Conservation (phyloP, 2,113 vertebrate genomes). For the Hippocampus comes region DNA sequence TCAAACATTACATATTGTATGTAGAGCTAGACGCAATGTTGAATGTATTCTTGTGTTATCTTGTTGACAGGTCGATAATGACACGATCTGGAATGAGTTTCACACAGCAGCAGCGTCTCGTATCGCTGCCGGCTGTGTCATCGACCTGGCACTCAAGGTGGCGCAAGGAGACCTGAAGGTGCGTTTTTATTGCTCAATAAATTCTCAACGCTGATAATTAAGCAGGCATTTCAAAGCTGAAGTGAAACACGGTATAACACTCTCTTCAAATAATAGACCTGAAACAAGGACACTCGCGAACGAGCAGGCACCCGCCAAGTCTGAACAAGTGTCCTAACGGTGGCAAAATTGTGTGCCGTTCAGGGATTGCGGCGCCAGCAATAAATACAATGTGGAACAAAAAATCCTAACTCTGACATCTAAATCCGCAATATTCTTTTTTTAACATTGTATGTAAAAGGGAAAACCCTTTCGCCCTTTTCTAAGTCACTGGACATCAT, state of each 20-base stretch:
- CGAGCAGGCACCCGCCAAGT: not conserved
- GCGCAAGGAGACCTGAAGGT: slow-evolving; percentile 86
- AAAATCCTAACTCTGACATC: not conserved
- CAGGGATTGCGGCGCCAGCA: not conserved
- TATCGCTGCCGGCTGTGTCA: slow-evolving; percentile 84
- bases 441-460: too few species aligned
- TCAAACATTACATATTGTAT: not conserved
- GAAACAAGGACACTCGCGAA: not conserved
- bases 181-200: slow-evolving; percentile 15
- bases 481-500: not conserved
- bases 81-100: slow-evolving; percentile 93
- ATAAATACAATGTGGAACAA: not conserved
- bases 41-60: not conserved
- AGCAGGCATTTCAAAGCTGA: slow-evolving; percentile 5
- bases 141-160: slow-evolving; percentile 87
- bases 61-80: slow-evolving; percentile 83
- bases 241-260: not conserved
- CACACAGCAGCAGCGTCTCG: slow-evolving; percentile 89
- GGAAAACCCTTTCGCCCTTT: too few species aligned
- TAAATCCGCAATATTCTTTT: too few species aligned
- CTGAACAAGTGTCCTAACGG: not conserved
- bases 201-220: not conserved
- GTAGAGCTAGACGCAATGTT: not conserved
- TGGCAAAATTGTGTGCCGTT: not conserved
- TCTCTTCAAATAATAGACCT: not conserved